A percentile compares a stretch with the other conserved stretches of the same genome.
phyloP scores from a whole-genome alignment of 2,888 invertebrate species.

The Synergus itoensis region DNA sequence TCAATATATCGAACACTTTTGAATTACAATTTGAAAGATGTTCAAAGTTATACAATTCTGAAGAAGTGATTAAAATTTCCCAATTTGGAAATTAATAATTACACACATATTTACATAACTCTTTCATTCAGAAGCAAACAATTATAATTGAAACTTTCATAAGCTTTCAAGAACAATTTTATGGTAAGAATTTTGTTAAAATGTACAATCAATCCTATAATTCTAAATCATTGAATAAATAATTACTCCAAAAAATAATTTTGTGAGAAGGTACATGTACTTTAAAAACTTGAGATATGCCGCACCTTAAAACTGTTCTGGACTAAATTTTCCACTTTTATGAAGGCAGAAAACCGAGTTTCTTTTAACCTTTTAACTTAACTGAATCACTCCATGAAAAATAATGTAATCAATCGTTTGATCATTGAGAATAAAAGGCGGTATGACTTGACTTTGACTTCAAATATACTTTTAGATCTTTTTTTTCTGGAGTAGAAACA shows the following conservation, averaged over 20 bases:
- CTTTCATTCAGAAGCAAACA: too few species aligned
- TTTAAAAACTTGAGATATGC: neutral
- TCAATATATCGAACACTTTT: too few species aligned
- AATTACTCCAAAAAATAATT: neutral
- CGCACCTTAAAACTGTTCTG: conserved; percentile 23
- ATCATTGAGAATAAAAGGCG: conserved; percentile 7
- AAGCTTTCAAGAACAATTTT: neutral
- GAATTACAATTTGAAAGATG: too few species aligned
- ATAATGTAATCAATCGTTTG: neutral
- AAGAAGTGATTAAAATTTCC: too few species aligned
- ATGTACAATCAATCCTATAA: neutral
- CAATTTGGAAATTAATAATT: too few species aligned
- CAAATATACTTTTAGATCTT: neutral
- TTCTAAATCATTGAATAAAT: neutral
- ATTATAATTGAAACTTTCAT: too few species aligned
- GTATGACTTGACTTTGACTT: neutral
- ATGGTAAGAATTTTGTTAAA: neutral
- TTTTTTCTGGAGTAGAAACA: conserved; percentile 15
- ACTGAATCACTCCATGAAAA: neutral
- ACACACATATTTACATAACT: too few species aligned
- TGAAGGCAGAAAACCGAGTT: neutral
- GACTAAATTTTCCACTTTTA: neutral
- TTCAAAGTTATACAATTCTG: too few species aligned
- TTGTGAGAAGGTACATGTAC: neutral
- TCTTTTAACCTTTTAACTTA: neutral